A percentile compares a stretch with the other conserved stretches of the same genome.
These are phyloP conservation scores for Geotrypetes seraphini DNA, from an alignment of 2,797 vertebrate species.

Conservation along the genomic window DNA sequence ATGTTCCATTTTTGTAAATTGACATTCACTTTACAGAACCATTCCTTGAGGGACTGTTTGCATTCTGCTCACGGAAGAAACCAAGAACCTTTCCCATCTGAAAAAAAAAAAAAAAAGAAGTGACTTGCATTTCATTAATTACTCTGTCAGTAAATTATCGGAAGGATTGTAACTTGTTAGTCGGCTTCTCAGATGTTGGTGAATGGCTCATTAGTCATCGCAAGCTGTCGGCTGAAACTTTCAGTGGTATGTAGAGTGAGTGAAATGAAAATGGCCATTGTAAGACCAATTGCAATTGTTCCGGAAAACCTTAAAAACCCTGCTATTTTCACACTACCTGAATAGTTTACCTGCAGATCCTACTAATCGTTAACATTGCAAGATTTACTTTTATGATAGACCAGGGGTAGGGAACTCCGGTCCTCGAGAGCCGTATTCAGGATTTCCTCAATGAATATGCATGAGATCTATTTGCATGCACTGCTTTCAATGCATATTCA, in stretches of 20 bases:
- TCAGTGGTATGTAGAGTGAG: neutral
- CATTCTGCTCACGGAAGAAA: constrained; percentile 2
- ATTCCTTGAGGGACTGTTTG: constrained; percentile 9
- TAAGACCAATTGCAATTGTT: no score
- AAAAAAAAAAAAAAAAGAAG: constrained; percentile 2
- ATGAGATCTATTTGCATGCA: no score
- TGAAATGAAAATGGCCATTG: neutral
- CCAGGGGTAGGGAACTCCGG: no score
- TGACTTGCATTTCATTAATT: constrained; percentile 20
- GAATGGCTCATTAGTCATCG: constrained; percentile 18
- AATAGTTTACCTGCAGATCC: no score
- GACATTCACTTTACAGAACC: neutral
- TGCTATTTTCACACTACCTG: no score
- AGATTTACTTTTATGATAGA: no score
- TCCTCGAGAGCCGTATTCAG: no score
- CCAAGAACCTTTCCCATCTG: neutral
- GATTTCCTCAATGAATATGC: no score
- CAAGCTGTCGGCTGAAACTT: constrained; percentile 6
- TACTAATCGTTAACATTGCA: no score
- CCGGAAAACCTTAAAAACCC: no score
- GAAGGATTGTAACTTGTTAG: constrained; percentile 18
- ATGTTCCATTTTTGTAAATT: constrained; percentile 4
- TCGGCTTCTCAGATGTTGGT: constrained; percentile 14
- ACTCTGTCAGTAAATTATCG: constrained; percentile 18
- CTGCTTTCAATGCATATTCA: no score